phyloP scores from a whole-genome alignment of 2,113 vertebrate genomes.

The Chaetura pelagica region DNA sequence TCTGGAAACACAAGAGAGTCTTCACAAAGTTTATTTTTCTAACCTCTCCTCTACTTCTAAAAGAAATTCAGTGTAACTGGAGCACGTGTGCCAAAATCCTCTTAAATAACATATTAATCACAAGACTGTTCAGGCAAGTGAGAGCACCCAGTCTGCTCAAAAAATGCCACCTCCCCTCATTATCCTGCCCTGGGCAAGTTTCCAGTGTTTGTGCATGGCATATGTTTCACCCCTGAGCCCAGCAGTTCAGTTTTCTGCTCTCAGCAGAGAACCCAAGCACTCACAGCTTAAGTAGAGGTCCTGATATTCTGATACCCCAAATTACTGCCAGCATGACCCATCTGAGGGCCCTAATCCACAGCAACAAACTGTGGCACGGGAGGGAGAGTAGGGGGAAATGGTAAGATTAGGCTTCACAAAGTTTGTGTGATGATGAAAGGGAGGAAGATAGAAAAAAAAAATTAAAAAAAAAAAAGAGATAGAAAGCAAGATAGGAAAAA shows the following conservation, averaged over 20 bases:
- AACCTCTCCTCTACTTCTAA: constrained; percentile 16
- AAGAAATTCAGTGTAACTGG: not conserved
- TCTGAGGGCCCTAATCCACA: not conserved
- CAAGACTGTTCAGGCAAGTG: constrained; percentile 25
- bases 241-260: not conserved
- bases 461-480: not conserved
- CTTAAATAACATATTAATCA: constrained; percentile 51
- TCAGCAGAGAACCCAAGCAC: not conserved
- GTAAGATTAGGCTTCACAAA: not conserved
- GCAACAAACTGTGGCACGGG: not conserved
- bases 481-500: not conserved
- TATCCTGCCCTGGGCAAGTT: constrained; percentile 21
- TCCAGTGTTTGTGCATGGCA: not conserved
- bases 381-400: not conserved
- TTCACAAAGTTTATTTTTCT: not conserved
- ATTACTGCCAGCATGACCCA: not conserved
- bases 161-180: not conserved
- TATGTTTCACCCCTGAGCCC: not conserved
- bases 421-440: not conserved
- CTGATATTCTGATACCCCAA: not conserved
- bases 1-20: not conserved
- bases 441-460: fast-evolving
- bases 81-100: constrained; percentile 47
- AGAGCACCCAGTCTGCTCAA: fast-evolving
- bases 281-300: not conserved